Conservation (phyloP, 1,140 invertebrate genomes). For the Episyrphus balteatus region DNA sequence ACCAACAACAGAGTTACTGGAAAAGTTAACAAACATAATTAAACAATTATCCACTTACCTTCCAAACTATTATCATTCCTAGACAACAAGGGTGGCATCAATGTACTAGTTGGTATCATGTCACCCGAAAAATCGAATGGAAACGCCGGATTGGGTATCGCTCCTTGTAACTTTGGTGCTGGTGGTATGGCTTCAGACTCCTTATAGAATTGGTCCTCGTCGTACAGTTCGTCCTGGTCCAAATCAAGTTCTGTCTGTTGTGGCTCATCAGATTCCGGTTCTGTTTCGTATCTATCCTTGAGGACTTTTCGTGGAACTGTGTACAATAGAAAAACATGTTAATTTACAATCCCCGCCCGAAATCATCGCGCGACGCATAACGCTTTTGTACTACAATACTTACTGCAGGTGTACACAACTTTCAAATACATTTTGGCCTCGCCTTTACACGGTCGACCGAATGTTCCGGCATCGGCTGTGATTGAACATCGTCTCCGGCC, state of each 20-base stretch:
- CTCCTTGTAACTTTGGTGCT: slow-evolving; percentile 25
- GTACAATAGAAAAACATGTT: not conserved
- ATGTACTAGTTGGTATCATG: slow-evolving; percentile 14
- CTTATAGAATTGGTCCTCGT: slow-evolving; percentile 36
- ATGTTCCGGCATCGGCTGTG: slow-evolving; percentile 67
- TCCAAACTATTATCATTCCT: slow-evolving; percentile 19
- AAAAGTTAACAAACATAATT: no score
- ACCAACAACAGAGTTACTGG: no score
- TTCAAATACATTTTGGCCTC: slow-evolving; percentile 79
- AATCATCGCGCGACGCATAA: no score
- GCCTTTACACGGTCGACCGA: slow-evolving; percentile 70
- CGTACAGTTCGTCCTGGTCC: slow-evolving; percentile 36
- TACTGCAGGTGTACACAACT: slow-evolving; percentile 87
- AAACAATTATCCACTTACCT: slow-evolving; percentile 12
- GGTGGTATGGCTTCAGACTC: slow-evolving; percentile 28
- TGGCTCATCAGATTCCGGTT: slow-evolving; percentile 57
- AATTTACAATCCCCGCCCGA: no score
- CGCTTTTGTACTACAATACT: no score
- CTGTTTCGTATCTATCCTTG: slow-evolving; percentile 61
- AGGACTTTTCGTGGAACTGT: slow-evolving; percentile 77
- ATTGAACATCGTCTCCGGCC: slow-evolving; percentile 72
- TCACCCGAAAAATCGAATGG: slow-evolving; percentile 14
- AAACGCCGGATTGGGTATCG: slow-evolving; percentile 15
- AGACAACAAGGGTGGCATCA: slow-evolving; percentile 16
- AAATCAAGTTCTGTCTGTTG: slow-evolving; percentile 37